Evolutionary conservation across 1,140 invertebrate genomes (phyloP), one percentile per base, ranked within the genome.

Genomic region (Drosophila asahinai): DNA sequence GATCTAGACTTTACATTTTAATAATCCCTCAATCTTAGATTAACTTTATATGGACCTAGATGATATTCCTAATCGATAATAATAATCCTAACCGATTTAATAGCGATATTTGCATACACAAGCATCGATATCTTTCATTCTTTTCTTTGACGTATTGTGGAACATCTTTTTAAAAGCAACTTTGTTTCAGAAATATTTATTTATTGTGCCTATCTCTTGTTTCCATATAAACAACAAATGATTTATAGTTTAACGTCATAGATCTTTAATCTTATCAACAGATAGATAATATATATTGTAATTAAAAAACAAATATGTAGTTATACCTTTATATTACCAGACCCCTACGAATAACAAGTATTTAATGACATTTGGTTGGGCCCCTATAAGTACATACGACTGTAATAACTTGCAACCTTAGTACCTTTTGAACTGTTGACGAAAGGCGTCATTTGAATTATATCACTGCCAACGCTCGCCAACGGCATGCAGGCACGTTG

Each of bases 391-490:
- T 43, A 33, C 11, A 68, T 36, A 52, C 22, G 27, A 7, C 36
- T 15, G 2, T 67, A 68, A 57, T 48, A 72, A 11, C 30, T 33
- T 66, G 63, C 63, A 25, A 27, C 55, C 25, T 62, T 62, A 19
- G 36, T 43, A 65, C 55, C 27, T 54, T n/a, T 57, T 5, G 22
- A 67, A 45, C 27, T 22, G 22, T 45, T 38, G 42, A 25, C 49
- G n/a, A 57, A 68, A 68, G 67, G 33, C 67, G 64, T 55, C 30
- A 71, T 67, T 68, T 67, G 48, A 68, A 68, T 68, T 71, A 71
- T 67, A 67, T 67, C 19, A 55, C 52, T n/a, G 19, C 38, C 17
- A 47, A 33, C 19, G 15, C 11, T 22, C 7, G n/a, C 17, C 30
- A 40, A 40, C 60, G 30, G 33, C 66, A 33, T 54, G 38, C 55